A percentile compares a stretch with the other conserved stretches of the same genome.
phyloP scores from a whole-genome alignment of 1,140 invertebrate genomes.

The Zaprionus gabonicus region DNA sequence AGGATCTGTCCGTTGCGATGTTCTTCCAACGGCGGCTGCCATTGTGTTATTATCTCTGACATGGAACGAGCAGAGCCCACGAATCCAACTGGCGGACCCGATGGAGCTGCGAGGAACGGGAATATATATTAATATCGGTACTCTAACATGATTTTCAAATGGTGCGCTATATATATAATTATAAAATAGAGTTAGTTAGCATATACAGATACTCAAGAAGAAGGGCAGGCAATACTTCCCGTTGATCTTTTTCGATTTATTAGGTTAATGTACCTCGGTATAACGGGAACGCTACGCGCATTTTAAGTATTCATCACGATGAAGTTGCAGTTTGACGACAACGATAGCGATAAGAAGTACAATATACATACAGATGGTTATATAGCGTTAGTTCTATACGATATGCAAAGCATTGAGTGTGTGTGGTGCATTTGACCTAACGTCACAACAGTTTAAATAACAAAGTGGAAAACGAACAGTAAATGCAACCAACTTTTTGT shows the following conservation, averaged over 20 bases:
- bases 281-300: conserved; percentile 83
- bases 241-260: conserved; percentile 3
- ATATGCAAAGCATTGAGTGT: background rate
- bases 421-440: conserved; percentile 9
- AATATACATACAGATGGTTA: conserved; percentile 65
- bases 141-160: background rate
- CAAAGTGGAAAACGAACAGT: background rate
- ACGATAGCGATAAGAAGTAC: conserved; percentile 73
- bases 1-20: conserved; percentile 97
- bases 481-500: background rate
- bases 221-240: background rate
- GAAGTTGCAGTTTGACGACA: conserved; percentile 64
- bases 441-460: background rate
- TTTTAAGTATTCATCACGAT: conserved; percentile 42
- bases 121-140: background rate
- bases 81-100: conserved; percentile 94
- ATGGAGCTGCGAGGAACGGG: conserved; percentile 88
- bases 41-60: conserved; percentile 98
- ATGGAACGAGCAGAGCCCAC: conserved; percentile 96
- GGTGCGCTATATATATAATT: background rate
- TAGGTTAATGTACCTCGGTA: conserved; percentile 75
- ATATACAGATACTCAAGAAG: background rate
- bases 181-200: background rate
- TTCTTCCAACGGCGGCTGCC: conserved; percentile 97
- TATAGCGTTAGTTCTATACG: conserved; percentile 67